A percentile compares a stretch with the other conserved stretches of the same genome.
Conservation (phyloP, 2,797 vertebrate genomes). For the Parotocinclus haroldoi region DNA sequence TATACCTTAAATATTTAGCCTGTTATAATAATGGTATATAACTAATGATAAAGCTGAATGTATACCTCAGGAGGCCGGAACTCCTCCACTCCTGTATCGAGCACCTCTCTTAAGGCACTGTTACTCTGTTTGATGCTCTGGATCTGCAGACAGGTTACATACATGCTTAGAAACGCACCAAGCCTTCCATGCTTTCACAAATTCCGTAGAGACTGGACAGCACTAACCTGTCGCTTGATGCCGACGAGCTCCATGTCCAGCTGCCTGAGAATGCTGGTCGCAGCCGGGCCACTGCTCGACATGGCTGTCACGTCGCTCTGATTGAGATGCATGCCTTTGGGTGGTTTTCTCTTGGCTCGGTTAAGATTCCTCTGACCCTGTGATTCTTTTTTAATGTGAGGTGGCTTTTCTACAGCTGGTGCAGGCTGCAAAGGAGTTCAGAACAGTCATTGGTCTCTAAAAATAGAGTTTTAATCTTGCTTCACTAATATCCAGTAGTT, state of each 20-base stretch:
- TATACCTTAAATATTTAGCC: too few species aligned
- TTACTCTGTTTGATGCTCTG: slow-evolving; percentile 97
- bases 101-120: slow-evolving; percentile 91
- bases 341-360: slow-evolving; percentile 89
- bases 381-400: slow-evolving; percentile 81
- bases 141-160: slow-evolving; percentile 69
- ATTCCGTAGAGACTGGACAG: not conserved
- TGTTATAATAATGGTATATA: not conserved
- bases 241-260: slow-evolving; percentile 89
- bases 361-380: slow-evolving; percentile 81
- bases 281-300: slow-evolving; percentile 80
- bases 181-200: too few species aligned
- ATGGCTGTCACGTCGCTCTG: slow-evolving; percentile 87
- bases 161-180: not conserved
- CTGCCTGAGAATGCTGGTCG: slow-evolving; percentile 84
- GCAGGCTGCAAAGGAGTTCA: slow-evolving; percentile 31
- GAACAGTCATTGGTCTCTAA: not conserved
- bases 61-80: slow-evolving; percentile 89
- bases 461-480: too few species aligned
- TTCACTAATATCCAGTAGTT: too few species aligned
- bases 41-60: not conserved
- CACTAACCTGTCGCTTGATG: slow-evolving; percentile 86
- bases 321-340: slow-evolving; percentile 91
- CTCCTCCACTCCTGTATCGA: slow-evolving; percentile 90
- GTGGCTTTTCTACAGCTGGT: slow-evolving; percentile 66